A percentile compares a stretch with the other conserved stretches of the same genome.
phyloP scores from a whole-genome alignment of 2,797 vertebrate genomes.

The Lates japonicus region DNA sequence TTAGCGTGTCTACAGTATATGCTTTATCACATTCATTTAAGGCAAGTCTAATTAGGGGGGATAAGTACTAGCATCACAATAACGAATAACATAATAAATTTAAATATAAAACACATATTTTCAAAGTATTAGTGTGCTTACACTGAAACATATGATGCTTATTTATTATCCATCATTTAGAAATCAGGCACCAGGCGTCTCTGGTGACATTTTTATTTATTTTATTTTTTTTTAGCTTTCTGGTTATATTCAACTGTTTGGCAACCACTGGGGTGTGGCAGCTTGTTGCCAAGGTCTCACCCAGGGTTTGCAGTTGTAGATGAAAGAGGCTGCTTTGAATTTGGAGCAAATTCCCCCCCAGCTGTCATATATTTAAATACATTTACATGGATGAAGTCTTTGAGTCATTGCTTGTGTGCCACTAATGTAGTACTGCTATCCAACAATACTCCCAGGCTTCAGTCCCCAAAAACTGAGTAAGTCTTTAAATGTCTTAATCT shows the following conservation, averaged over 20 bases:
- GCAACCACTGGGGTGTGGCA: neutral
- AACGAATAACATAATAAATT: neutral
- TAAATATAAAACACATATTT: neutral
- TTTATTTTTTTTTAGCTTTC: neutral
- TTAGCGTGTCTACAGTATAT: neutral
- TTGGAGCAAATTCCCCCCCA: slow-evolving; percentile 14
- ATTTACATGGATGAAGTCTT: slow-evolving; percentile 19
- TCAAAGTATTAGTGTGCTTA: neutral
- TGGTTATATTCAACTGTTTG: neutral
- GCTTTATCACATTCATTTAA: neutral
- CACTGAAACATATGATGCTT: neutral
- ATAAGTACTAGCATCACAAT: neutral
- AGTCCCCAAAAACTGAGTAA: neutral
- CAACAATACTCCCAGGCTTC: neutral
- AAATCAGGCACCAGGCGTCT: neutral
- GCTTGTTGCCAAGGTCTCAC: slow-evolving; percentile 19
- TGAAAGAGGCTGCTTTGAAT: slow-evolving; percentile 10
- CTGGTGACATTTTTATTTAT: neutral
- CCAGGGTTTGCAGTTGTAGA: neutral
- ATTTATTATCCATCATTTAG: neutral
- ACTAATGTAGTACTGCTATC: neutral
- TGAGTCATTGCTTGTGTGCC: neutral
- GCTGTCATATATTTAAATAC: slow-evolving; percentile 26
- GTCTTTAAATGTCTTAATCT: neutral
- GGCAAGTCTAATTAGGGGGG: too few relatives aligned